Evolutionary conservation across 2,113 vertebrate species (phyloP), one percentile per base, ranked within the genome.

Genomic region (Morone chrysops): DNA sequence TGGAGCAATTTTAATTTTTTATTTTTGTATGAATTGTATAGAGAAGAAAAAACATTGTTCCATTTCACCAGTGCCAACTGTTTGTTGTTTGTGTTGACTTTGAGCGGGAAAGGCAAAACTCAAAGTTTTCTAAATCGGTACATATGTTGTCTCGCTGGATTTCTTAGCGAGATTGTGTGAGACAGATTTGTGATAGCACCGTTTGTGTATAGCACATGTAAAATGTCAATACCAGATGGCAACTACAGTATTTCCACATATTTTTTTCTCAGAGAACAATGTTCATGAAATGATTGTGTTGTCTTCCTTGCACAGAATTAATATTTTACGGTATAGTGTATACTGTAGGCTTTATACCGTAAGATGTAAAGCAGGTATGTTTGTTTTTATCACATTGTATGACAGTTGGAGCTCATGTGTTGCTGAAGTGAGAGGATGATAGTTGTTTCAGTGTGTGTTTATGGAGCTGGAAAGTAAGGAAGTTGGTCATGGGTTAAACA

Each of bases 1-100:
- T 81, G 87, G 92, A 94, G 92, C 91, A 90, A 93, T 94, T 94
- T 92, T 84, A 75, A 91, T 94, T 94, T 93, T 95, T 95, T 95
- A 95, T 96, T 96, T 96, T 96, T 96, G 92, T 95, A 95, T 95
- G 92, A 95, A 93, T 92, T 96, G 94, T 95, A 96, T 94, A 95
- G 90, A 87, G 67, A 83, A 89, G 92, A 94, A 86, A 93, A 90
- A 91, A 87, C 87, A 90, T 92, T 86, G 91, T 94, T 95, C 91
- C 93, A 95, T 95, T 94, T 94, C 92, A 94, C 89, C 93, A 92
- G 91, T 93, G 94, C 92, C 92, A 93, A 93, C 88, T 90, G 89
- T 91, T 71, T 91, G 90, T 94, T 86, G 84, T 94, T 80, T 90
- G 89, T 94, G 85, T 87, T 6, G 57, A 90, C 87, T 91, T 90